phyloP scores from a whole-genome alignment of 64 coral and sea anemone species.

The Dendronephthya gigantea region DNA sequence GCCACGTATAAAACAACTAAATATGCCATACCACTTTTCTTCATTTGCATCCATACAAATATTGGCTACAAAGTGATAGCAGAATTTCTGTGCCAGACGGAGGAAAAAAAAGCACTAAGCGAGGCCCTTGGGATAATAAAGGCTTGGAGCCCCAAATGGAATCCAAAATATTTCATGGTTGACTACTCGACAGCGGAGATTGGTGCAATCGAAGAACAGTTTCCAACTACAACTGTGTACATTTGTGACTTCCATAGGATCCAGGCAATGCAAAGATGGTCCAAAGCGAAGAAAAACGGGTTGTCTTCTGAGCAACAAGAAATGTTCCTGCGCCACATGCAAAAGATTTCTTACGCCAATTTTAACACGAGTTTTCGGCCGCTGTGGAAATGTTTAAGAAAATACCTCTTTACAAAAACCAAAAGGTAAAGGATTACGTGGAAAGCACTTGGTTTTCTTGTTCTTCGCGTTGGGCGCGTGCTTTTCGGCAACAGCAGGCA shows the following conservation, averaged over 20 bases:
- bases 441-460: neutral
- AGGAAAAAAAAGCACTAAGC: neutral
- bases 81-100: neutral
- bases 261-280: constrained; percentile 21
- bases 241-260: constrained; percentile 52
- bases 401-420: constrained; percentile 12
- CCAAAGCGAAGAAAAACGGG: constrained; percentile 27
- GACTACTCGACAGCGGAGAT: constrained; percentile 41
- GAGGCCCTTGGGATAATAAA: no score
- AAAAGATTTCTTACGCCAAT: constrained; percentile 20
- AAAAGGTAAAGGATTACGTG: neutral
- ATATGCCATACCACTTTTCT: constrained; percentile 50
- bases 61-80: constrained; percentile 4
- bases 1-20: constrained; percentile 55
- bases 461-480: neutral
- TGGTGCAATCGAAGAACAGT: constrained; percentile 43
- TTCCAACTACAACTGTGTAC: constrained; percentile 29
- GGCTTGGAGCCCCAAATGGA: constrained; percentile 39
- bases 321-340: constrained; percentile 1
- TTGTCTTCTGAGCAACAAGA: constrained; percentile 29
- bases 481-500: neutral
- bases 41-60: constrained; percentile 33
- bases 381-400: neutral
- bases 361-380: constrained; percentile 9
- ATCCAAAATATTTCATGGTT: constrained; percentile 41